Conservation (phyloP, 2,888 invertebrate species). For the Lepidocyrtoides sp. region DNA sequence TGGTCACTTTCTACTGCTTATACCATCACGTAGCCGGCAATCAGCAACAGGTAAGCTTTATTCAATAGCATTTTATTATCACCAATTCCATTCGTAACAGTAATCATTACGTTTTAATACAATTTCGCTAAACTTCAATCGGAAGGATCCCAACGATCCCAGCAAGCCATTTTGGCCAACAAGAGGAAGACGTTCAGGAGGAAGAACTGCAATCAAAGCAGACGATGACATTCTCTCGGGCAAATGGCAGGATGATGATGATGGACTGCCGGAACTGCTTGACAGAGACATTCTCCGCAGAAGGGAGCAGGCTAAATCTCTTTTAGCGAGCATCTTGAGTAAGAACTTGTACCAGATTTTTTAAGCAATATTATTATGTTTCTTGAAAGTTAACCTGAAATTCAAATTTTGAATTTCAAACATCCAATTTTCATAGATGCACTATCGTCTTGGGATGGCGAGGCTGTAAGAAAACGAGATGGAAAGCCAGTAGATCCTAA, state of each 20-base stretch:
- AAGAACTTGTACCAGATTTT: not conserved
- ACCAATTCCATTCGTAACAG: not conserved
- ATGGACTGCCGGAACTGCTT: conserved; percentile 34
- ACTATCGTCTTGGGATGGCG: conserved; percentile 64
- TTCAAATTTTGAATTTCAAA: too few relatives aligned
- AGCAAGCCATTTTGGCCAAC: conserved; percentile 79
- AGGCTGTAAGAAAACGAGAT: conserved; percentile 64
- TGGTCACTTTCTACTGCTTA: conserved; percentile 60
- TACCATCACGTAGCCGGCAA: conserved; percentile 62
- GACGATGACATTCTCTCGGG: conserved; percentile 60
- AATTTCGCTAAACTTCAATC: not conserved
- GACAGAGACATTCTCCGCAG: conserved; percentile 56
- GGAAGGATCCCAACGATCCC: conserved; percentile 63
- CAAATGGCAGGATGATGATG: conserved; percentile 66
- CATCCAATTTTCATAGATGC: conserved; percentile 58
- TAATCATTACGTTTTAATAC: not conserved
- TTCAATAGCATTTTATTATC: too few relatives aligned
- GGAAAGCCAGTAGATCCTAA: conserved; percentile 58
- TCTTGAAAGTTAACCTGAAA: too few relatives aligned
- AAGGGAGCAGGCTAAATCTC: conserved; percentile 60
- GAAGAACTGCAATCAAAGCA: conserved; percentile 46
- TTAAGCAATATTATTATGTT: too few relatives aligned
- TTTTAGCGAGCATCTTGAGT: conserved; percentile 64
- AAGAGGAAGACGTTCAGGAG: conserved; percentile 73
- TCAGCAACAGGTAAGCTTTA: conserved; percentile 72